Evolutionary conservation across 37 sponge, comb jelly and placozoan genomes (phyloP), one percentile per base, ranked within the genome.

Genomic region (Hexactinellida sp.): DNA sequence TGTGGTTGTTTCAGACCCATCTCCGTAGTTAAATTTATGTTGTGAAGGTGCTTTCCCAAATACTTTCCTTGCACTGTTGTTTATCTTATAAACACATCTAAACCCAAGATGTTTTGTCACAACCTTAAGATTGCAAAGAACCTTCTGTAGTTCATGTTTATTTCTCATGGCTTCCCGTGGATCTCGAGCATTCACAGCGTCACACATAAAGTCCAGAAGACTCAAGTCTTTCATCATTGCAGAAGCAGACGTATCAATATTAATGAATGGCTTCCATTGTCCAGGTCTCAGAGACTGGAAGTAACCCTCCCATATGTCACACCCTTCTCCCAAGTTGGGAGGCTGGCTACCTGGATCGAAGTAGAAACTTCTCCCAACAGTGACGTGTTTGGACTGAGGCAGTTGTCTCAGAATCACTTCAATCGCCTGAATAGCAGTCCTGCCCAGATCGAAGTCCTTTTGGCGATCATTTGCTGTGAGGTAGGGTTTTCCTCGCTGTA

Each of bases 231-330:
- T 63, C 76, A 63, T 63, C 76, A 63, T 63, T 23, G 32, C 76
- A 63, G 28, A 5, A 5, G 13, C 76, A 32, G 76, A 23, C 25
- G 76, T 63, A 63, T 63, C 30, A 10, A 63, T 10, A n/a, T 63
- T 63, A 7, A 63, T 63, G 76, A 63, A 63, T 5, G 76, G 76
- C 13, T 63, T 63, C 76, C 76, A 63, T 28, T 63, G 76, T 1
- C 76, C 76, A 34, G 93, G 93, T 28, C 89, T 36, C 0, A 87
- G 76, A 32, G 86, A 87, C 86, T 87, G 89, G 52, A 85, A 88
- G 63, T 89, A 83, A 1, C 93, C 93, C 47, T 36, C 54, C 93
- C 93, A 92, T 24, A 88, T 87, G 36, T 90, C 93, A 21, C 87
- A 85, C 25, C 93, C 93, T 41, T 37, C 41, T 38, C 93, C 93